Base-by-base conservation (phyloP, 2,797 vertebrate species). In the Botia almorhae region DNA sequence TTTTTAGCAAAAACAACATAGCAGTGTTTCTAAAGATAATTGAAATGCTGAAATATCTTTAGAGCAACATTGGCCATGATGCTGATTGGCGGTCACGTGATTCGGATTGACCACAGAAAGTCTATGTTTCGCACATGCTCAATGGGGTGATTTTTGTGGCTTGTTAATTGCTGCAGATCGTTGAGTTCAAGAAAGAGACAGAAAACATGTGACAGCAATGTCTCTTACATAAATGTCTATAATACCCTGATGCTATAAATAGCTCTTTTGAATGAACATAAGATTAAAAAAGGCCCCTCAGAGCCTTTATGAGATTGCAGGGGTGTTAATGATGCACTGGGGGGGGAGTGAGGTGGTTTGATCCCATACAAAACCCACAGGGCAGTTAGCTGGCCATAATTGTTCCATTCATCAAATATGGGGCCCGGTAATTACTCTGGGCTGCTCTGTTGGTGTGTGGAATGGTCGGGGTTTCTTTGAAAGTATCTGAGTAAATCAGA, bases 331-430 rank as follows among this genome's bases (percentile, higher is more conserved):
- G 74, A 87, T 80, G 84, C 61, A 70, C 60, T 51, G 21, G 76
- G 77, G 51, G 51, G 29, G 46, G 36, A 78, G 56, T 75, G 75
- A 70, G 72, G 21, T 64, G 70, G 70, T 85, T 80, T 50, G 78
- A 82, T 71, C 77, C 86, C 78, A 53, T 84, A 67, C 86, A 90
- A 91, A 80, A 89, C 87, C 88, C 33, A 81, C 86, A 77, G 85
- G 84, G 88, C 88, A 86, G 87, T 87, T 86, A 87, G 83, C 89
- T 81, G 84, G 85, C 82, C 90, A 90, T 92, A 93, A 94, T 93
- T 83, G 87, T 85, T 84, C 87, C 87, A 93, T 94, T 93, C 91
- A 93, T 83, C 87, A 85, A 86, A 93, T 92, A 85, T 90, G 88
- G 88, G 90, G 84, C 89, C 84, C 89, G 69, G 85, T 92, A 93